These are phyloP conservation scores for Eutrigla gurnardus DNA, from an alignment of 2,797 vertebrate species.

Conservation along the genomic window DNA sequence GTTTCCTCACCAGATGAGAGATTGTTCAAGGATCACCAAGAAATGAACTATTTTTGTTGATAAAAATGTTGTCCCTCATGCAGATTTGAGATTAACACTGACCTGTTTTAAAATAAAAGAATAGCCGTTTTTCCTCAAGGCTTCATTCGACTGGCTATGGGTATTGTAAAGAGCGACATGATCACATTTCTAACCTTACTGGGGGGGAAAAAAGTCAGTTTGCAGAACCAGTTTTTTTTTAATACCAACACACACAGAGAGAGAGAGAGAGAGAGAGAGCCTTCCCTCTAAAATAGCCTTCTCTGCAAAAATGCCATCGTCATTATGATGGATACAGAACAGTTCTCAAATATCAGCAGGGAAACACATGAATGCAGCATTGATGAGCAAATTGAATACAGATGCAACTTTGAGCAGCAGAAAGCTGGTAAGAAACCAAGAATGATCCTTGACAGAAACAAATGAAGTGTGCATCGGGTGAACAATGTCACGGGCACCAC, in stretches of 20 bases:
- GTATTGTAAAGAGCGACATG: constrained; percentile 26
- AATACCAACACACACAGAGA: background rate
- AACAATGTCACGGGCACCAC: constrained; percentile 35
- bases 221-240: too few relatives aligned
- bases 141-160: constrained; percentile 32
- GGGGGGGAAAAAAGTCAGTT: constrained; percentile 18
- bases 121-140: constrained; percentile 39
- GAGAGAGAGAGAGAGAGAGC: background rate
- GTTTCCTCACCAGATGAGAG: constrained; percentile 61
- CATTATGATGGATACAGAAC: constrained; percentile 39
- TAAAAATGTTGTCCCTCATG: constrained; percentile 64
- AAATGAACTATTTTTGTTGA: constrained; percentile 64
- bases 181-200: background rate
- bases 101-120: constrained; percentile 60
- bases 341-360: constrained; percentile 47
- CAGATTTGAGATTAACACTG: constrained; percentile 57
- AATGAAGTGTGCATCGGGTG: constrained; percentile 42
- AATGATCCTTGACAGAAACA: constrained; percentile 38
- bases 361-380: constrained; percentile 36
- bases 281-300: constrained; percentile 25
- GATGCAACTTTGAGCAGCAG: constrained; percentile 36
- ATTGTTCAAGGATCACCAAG: constrained; percentile 56
- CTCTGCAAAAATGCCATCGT: constrained; percentile 51
- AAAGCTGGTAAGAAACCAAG: constrained; percentile 32
- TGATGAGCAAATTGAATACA: constrained; percentile 53